Evolutionary conservation across 2,797 vertebrate species (phyloP).

Genomic region (Labeo calbasu): DNA sequence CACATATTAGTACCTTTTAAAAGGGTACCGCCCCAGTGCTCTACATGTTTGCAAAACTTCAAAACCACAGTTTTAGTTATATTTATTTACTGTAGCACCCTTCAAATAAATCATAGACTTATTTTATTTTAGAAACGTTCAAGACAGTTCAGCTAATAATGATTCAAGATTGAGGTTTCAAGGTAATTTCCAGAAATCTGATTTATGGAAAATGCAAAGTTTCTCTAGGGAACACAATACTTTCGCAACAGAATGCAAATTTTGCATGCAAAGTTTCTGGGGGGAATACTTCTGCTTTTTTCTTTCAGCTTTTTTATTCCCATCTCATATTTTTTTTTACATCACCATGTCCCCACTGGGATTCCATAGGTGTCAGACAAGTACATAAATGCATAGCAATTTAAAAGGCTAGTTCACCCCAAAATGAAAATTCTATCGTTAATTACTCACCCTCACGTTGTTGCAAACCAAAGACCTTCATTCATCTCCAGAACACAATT

Average conservation of each 20-base stretch:
- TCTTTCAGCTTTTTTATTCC: neutral
- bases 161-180: neutral
- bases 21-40: neutral
- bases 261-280: neutral
- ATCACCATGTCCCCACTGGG: neutral
- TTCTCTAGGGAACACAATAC: neutral
- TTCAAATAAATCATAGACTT: neutral
- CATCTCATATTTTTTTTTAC: neutral
- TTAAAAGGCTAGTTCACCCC: too few species aligned
- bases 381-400: neutral
- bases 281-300: neutral
- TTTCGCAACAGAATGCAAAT: neutral
- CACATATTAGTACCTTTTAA: too few species aligned
- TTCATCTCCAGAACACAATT: too few species aligned
- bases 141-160: too few species aligned
- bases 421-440: too few species aligned
- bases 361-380: neutral
- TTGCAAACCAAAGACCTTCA: too few species aligned
- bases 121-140: too few species aligned
- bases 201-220: neutral
- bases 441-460: too few species aligned
- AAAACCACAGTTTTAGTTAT: neutral
- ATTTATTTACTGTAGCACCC: neutral
- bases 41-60: neutral
- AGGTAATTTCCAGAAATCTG: neutral